Evolutionary conservation across 1,140 invertebrate species (phyloP).

Genomic region (Cepaea nemoralis): DNA sequence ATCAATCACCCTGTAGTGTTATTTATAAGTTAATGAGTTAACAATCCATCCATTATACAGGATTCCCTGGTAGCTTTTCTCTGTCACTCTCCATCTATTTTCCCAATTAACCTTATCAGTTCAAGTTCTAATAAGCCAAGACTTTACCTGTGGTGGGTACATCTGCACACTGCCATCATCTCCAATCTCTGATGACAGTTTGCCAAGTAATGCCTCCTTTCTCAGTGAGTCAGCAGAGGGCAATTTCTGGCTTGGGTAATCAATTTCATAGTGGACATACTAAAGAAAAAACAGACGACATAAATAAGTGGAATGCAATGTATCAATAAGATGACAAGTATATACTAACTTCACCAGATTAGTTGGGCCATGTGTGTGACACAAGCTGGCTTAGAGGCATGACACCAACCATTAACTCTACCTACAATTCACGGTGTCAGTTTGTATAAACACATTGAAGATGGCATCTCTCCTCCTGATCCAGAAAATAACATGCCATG

Average conservation of each 20-base stretch:
- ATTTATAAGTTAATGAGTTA: no score
- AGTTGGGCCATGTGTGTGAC: not conserved
- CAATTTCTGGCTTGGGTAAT: conserved; percentile 73
- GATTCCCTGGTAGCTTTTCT: no score
- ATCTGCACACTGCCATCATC: conserved; percentile 58
- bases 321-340: not conserved
- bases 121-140: no score
- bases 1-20: no score
- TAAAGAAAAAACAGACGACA: conserved; percentile 32
- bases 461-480: no score
- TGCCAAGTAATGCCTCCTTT: conserved; percentile 52
- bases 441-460: no score
- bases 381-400: not conserved
- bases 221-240: conserved; percentile 47
- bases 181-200: conserved; percentile 46
- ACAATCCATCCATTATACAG: no score
- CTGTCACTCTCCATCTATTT: no score
- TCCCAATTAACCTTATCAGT: no score
- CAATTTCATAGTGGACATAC: conserved; percentile 95
- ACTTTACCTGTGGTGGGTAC: conserved; percentile 70
- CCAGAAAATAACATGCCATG: no score
- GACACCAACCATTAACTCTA: not conserved
- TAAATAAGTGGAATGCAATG: not conserved
- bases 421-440: no score
- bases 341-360: conserved; percentile 5